Evolutionary conservation across 2,888 invertebrate genomes (phyloP).

Genomic region (Athalia circularis): DNA sequence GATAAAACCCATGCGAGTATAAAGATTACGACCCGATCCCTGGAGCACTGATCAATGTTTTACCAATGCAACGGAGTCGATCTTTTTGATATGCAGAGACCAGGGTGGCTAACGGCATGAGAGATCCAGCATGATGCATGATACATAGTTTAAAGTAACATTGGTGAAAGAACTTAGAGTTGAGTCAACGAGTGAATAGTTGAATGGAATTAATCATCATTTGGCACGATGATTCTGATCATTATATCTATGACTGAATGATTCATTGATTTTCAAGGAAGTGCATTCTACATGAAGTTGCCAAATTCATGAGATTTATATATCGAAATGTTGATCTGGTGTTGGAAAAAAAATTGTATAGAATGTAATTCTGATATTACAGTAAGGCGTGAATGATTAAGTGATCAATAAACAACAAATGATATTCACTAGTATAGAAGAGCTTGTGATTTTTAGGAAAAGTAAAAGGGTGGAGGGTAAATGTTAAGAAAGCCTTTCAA

Average conservation of each 20-base stretch:
- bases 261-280: not conserved
- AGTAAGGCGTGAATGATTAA: not conserved
- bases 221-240: too few relatives aligned
- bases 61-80: not conserved
- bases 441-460: not conserved
- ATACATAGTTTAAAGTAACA: not conserved
- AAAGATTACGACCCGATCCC: too few relatives aligned
- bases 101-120: not conserved
- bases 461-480: slow-evolving; percentile 1
- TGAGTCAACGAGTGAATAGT: too few relatives aligned
- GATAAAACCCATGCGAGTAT: too few relatives aligned
- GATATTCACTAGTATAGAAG: not conserved
- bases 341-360: not conserved
- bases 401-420: slow-evolving; percentile 8
- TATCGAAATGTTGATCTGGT: not conserved
- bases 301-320: not conserved
- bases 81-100: not conserved
- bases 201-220: too few relatives aligned
- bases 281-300: not conserved
- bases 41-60: not conserved
- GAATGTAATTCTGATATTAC: not conserved
- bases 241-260: slow-evolving; percentile 7
- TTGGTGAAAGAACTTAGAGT: not conserved
- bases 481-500: slow-evolving; percentile 1
- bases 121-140: not conserved